phyloP scores from a whole-genome alignment of 2,113 vertebrate genomes.

The Etheostoma spectabile region DNA sequence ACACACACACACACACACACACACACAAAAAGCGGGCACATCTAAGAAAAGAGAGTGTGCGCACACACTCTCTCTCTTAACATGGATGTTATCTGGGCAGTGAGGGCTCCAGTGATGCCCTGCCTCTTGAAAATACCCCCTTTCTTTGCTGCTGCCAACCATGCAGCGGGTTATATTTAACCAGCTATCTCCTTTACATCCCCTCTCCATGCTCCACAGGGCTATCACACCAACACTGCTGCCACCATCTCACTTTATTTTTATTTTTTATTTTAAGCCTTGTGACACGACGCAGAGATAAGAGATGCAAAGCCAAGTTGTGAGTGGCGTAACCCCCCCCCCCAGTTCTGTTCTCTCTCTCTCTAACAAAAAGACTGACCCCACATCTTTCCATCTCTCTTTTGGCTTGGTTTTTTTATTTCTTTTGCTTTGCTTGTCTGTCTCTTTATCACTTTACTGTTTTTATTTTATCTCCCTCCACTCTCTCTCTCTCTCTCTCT shows the following conservation, averaged over 20 bases:
- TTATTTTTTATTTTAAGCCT: slow-evolving; percentile 84
- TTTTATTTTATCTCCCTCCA: slow-evolving; percentile 46
- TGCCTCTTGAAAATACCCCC: slow-evolving; percentile 83
- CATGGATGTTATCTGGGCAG: slow-evolving; percentile 83
- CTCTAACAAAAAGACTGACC: slow-evolving; percentile 50
- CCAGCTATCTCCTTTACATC: slow-evolving; percentile 85
- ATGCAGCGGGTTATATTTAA: slow-evolving; percentile 85
- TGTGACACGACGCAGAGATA: slow-evolving; percentile 84
- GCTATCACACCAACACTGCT: slow-evolving; percentile 80
- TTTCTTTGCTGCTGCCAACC: slow-evolving; percentile 83
- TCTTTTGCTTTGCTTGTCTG: slow-evolving; percentile 57
- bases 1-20: slow-evolving; percentile 31
- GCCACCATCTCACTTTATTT: slow-evolving; percentile 81
- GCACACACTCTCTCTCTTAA: slow-evolving; percentile 54
- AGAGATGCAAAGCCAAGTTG: slow-evolving; percentile 81
- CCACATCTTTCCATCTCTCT: slow-evolving; percentile 47
- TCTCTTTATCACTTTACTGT: slow-evolving; percentile 68
- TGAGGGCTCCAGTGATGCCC: slow-evolving; percentile 84
- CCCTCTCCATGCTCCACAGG: slow-evolving; percentile 79
- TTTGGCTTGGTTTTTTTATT: slow-evolving; percentile 60
- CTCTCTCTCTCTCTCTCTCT: slow-evolving; percentile 29
- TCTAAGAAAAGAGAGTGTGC: neutral
- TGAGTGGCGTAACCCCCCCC: slow-evolving; percentile 65
- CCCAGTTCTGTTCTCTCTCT: slow-evolving; percentile 47
- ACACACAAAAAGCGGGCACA: neutral